phyloP scores from a whole-genome alignment of 2,888 invertebrate species.

The Drosophila nigricruria region DNA sequence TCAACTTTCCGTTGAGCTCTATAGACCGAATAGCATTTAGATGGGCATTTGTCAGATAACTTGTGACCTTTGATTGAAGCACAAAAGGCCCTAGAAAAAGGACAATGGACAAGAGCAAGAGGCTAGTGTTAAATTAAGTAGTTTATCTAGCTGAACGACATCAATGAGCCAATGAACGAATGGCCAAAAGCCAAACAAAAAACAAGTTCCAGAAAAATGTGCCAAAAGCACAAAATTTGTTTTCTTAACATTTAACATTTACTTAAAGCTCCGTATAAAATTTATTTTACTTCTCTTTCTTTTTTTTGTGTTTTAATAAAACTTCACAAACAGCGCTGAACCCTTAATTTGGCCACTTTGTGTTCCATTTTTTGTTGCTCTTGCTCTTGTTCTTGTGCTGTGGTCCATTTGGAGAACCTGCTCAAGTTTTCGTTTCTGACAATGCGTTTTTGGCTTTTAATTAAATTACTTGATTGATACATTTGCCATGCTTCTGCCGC shows the following conservation, averaged over 20 bases:
- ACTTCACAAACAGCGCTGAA: slow-evolving; percentile 9
- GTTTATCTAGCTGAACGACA: slow-evolving; percentile 55
- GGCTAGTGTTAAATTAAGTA: slow-evolving; percentile 48
- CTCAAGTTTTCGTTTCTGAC: slow-evolving; percentile 9
- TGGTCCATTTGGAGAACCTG: neutral
- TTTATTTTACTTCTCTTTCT: neutral
- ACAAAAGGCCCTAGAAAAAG: slow-evolving; percentile 15
- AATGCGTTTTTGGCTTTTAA: slow-evolving; percentile 48
- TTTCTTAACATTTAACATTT: slow-evolving; percentile 6
- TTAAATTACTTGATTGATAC: slow-evolving; percentile 68
- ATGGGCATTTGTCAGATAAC: slow-evolving; percentile 74
- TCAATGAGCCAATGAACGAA: slow-evolving; percentile 28
- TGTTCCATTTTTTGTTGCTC: neutral
- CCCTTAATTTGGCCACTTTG: slow-evolving; percentile 16
- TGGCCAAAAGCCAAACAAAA: slow-evolving; percentile 11
- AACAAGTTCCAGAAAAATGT: slow-evolving; percentile 24
- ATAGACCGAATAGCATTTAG: slow-evolving; percentile 52
- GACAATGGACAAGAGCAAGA: slow-evolving; percentile 10
- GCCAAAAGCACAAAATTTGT: slow-evolving; percentile 38
- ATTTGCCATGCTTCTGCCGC: slow-evolving; percentile 19
- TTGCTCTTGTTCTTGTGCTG: neutral
- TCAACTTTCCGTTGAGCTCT: slow-evolving; percentile 9
- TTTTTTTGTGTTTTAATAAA: neutral
- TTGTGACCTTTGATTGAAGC: slow-evolving; percentile 64
- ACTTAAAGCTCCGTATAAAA: slow-evolving; percentile 9